Base-by-base conservation (phyloP, 1,140 invertebrate species). In the Cardiocondyla obscurior region DNA sequence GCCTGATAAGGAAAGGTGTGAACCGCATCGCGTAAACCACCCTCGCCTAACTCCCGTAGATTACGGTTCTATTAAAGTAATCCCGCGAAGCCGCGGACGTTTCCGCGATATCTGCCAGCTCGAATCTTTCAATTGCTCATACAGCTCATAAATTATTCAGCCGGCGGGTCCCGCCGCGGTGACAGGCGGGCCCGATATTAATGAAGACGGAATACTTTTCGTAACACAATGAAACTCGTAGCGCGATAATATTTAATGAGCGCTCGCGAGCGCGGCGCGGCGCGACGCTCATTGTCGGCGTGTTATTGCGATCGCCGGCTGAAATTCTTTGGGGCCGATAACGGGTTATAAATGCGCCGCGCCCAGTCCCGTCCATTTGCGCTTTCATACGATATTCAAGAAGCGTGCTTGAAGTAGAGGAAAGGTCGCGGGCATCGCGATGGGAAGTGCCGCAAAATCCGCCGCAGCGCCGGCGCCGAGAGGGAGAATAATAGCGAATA, bases 401-500 rank as follows among this genome's bases (percentile, higher is more conserved):
- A 69, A 69, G 42, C 46, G 62, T 67, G 36, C 36, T n/a, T 16
- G 42, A 60, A 36, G 28, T 72, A 36, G 30, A 60, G 30, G 39
- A 76, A 77, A 53, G 44, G 44, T 76, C 51, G 55, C 67, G 69
- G 10, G 36, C 62, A 67, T 79, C 51, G 33, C 64, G 39, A 72
- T 76, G 55, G 19, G 55, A 51, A 76, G 39, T 22, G 39, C 74
- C 62, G 62, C 62, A 79, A 79, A 69, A 69, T 79, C 62, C 33
- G 46, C 33, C 62, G 74, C 62, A 69, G 36, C 44, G 46, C 36
- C 33, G 53, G 69, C 51, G 55, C 33, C 30, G 16, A 12, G 19
- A n/a, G 39, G n/a, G 33, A 69, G 74, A 79, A 79, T 79, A 79
- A 79, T 79, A 67, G 62, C 42, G 67, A 84, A 84, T 69, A 81